Conservation (phyloP, 2,888 invertebrate genomes). For the Apoda limacodes region DNA sequence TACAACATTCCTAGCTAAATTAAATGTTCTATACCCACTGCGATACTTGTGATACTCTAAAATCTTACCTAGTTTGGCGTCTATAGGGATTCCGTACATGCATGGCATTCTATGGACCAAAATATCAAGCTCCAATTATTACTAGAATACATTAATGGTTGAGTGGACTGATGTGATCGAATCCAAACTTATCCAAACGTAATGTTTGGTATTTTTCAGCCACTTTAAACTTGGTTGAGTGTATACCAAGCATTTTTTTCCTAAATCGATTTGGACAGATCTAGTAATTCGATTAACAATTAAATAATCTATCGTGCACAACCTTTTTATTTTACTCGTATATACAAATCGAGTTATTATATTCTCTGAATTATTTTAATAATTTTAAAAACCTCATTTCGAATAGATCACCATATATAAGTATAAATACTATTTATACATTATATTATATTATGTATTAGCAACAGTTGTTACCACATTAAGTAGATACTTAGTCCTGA, state of each 20-base stretch:
- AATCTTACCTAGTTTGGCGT: conserved; percentile 50
- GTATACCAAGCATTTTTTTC: no score
- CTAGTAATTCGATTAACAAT: conserved; percentile 44
- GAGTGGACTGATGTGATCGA: conserved; percentile 19
- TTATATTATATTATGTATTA: no score
- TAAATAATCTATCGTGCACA: conserved; percentile 63
- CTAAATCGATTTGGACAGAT: conserved; percentile 53
- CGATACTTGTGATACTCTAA: conserved; percentile 47
- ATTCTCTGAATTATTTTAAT: no score
- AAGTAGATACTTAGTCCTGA: no score
- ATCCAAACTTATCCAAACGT: background rate
- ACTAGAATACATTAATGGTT: conserved; percentile 21
- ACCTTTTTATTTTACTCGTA: conserved; percentile 36
- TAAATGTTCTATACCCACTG: conserved; percentile 37
- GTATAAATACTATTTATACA: no score
- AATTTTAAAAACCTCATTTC: no score
- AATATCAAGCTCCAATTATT: conserved; percentile 45
- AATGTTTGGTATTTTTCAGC: conserved; percentile 16
- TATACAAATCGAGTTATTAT: no score
- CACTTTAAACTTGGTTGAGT: no score
- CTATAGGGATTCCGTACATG: conserved; percentile 47
- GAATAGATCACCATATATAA: no score
- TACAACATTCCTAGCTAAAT: conserved; percentile 63
- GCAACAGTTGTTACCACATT: no score
- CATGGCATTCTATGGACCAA: conserved; percentile 47